phyloP scores from a whole-genome alignment of 1,140 invertebrate genomes.

The Steinernema khuongi region DNA sequence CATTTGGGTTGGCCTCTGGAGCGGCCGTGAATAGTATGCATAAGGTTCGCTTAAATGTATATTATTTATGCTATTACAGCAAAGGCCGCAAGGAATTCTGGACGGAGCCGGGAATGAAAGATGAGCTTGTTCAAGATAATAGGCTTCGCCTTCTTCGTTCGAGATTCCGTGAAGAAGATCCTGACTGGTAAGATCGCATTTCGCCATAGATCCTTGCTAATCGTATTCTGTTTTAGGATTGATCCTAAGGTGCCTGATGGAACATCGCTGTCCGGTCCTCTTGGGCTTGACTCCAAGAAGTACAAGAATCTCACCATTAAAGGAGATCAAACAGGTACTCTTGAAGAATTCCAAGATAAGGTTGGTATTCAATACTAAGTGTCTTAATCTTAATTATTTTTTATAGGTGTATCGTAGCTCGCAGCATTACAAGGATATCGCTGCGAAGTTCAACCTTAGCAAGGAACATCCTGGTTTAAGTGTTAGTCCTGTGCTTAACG shows the following conservation, averaged over 20 bases:
- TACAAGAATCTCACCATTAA: slow-evolving; percentile 38
- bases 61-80: slow-evolving; percentile 34
- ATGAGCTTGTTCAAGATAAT: slow-evolving; percentile 26
- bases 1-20: slow-evolving; percentile 44
- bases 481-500: slow-evolving; percentile 39
- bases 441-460: slow-evolving; percentile 48
- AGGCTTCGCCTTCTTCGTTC: slow-evolving; percentile 20
- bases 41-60: slow-evolving; percentile 8
- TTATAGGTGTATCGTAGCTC: slow-evolving; percentile 46
- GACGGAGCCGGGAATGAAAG: slow-evolving; percentile 42
- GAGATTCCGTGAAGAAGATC: slow-evolving; percentile 39
- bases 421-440: slow-evolving; percentile 51
- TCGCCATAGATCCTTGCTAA: slow-evolving; percentile 30
- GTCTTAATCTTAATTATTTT: neutral
- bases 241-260: slow-evolving; percentile 38
- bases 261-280: slow-evolving; percentile 37
- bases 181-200: slow-evolving; percentile 45
- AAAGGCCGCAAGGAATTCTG: slow-evolving; percentile 51
- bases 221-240: neutral
- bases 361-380: slow-evolving; percentile 26
- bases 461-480: slow-evolving; percentile 52
- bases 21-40: slow-evolving; percentile 44
- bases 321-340: slow-evolving; percentile 37
- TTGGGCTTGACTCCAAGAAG: slow-evolving; percentile 41
- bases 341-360: slow-evolving; percentile 48